Evolutionary conservation across 2,797 vertebrate species (phyloP), one percentile per base, ranked within the genome.

Genomic region (Centropyge bicolor): DNA sequence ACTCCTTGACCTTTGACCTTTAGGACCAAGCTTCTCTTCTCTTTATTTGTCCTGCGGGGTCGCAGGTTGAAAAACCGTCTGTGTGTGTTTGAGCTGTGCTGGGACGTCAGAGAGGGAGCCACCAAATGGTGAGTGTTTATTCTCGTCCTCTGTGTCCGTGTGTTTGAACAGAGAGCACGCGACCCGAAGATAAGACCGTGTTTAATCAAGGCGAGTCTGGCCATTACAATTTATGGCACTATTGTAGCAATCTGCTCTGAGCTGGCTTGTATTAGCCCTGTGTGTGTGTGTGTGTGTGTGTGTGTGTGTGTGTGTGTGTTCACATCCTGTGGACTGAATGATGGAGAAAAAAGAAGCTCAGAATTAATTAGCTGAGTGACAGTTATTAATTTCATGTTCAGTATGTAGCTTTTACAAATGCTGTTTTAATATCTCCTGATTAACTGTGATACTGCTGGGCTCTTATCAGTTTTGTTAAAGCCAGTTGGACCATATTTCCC

Each of bases 131-230:
- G 74, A 4, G 72, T 93, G 92, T 93, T 92, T 91, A 88, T 90
- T 80, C 85, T 71, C 54, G 12, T 80, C 62, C 48, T 57, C 22
- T 72, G 82, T 79, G 79, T 82, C 83, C 55, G 2, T 74, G 84
- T 88, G 91, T 93, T 93, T 93, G 84, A 96, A 97, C 96, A 95
- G 94, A 92, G 95, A 93, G 94, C 95, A 95, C 74, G 88, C 79
- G 71, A 94, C 80, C 81, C 74, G 41, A 75, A 95, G 97, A 98
- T 98, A 98, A 97, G 91, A 68, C 52, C 51, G n/a, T 95, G 93
- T 94, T 95, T 94, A 87, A 88, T 90, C 85, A 91, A 83, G 88
- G 82, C 68, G 54, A 87, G 87, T 84, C 86, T 75, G 87, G 88
- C 88, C 89, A 90, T 94, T 92, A 92, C 86, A 92, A 90, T 93